These are phyloP conservation scores for Hemiscyllium ocellatum DNA, from an alignment of 2,113 vertebrate species.

Conservation along the genomic window DNA sequence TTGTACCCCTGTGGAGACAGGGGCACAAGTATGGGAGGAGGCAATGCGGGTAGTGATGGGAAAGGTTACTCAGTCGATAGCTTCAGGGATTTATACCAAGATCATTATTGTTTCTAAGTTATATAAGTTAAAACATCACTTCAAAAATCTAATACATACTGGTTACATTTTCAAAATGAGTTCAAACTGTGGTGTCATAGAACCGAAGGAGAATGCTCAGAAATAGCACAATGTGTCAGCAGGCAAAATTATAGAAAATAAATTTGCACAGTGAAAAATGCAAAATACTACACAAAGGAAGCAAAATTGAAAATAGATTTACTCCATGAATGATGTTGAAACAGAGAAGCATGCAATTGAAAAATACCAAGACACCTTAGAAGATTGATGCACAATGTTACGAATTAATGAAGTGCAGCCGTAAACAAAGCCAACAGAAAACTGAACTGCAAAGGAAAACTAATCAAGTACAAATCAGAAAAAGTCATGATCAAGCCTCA, in stretches of 20 bases:
- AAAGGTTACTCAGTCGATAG: neutral
- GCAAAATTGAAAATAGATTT: neutral
- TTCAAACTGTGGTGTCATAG: neutral
- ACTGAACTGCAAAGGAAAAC: neutral
- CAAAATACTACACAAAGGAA: neutral
- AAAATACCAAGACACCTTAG: neutral
- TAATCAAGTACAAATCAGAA: neutral
- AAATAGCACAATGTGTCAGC: neutral
- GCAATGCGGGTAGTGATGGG: neutral
- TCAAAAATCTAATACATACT: neutral
- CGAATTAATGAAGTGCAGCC: neutral
- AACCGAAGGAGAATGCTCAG: neutral
- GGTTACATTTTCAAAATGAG: neutral
- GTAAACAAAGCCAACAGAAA: neutral
- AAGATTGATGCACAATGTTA: neutral
- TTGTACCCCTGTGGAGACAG: neutral
- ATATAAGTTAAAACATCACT: neutral
- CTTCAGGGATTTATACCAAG: neutral
- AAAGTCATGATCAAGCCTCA: neutral
- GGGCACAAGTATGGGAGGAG: neutral
- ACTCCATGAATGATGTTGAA: neutral
- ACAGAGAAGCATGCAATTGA: neutral
- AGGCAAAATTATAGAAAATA: neutral
- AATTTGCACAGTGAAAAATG: neutral
- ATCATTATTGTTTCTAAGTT: neutral